Evolutionary conservation across 2,113 vertebrate genomes (phyloP).

Genomic region (Egretta garzetta): DNA sequence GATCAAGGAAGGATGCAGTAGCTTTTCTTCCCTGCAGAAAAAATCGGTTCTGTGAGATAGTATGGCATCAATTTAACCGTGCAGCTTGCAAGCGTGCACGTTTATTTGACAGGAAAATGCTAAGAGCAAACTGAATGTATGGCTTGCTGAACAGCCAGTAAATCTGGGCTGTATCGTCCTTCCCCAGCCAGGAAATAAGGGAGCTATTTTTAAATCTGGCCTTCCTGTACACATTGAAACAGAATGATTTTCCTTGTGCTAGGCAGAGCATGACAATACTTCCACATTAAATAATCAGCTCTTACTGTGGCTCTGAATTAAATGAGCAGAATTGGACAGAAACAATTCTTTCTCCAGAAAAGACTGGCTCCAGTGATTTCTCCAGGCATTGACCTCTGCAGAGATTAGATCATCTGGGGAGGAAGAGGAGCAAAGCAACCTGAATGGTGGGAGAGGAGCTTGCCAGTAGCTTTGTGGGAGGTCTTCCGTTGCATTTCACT

Average conservation of each 20-base stretch:
- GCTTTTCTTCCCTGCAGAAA: not conserved
- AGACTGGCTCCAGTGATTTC: not conserved
- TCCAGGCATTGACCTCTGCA: not conserved
- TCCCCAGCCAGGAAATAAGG: not conserved
- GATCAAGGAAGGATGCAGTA: not conserved
- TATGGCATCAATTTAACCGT: not conserved
- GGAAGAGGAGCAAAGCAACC: not conserved
- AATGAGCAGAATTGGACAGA: not conserved
- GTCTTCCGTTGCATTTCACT: not conserved
- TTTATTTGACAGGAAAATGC: not conserved
- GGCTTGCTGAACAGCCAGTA: not conserved
- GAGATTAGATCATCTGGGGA: not conserved
- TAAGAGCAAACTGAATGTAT: not conserved
- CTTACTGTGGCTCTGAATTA: not conserved
- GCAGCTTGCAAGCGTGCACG: not conserved
- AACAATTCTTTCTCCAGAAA: not conserved
- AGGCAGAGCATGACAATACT: not conserved
- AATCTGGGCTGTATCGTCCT: not conserved
- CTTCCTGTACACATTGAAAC: not conserved
- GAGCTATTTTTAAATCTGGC: conserved; percentile 25
- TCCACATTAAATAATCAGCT: not conserved
- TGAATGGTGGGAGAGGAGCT: not conserved
- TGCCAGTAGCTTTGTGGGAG: not conserved
- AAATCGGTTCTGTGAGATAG: not conserved
- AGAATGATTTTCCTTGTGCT: not conserved